Evolutionary conservation across 2,888 invertebrate species (phyloP), one percentile per base, ranked within the genome.

Genomic region (Frankliniella intonsa): DNA sequence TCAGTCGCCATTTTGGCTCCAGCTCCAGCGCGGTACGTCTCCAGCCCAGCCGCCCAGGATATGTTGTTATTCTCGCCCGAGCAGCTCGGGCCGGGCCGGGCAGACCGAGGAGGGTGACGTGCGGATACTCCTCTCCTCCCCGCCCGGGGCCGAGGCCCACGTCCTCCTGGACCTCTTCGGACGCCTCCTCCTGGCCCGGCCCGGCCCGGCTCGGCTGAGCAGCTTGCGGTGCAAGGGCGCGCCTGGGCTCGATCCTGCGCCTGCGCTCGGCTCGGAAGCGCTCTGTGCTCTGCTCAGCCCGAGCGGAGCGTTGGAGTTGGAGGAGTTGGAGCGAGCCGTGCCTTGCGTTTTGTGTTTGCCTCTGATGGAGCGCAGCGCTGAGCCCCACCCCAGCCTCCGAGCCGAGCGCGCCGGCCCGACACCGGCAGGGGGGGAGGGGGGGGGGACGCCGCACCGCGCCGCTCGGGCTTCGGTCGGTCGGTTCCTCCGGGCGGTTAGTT

Each of bases 271-370:
- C 69, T 69, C 69, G 9, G 22, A 19, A 10, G 69, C 22, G 19
- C n/a, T 10, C 22, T 69, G 65, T 14, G 19, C 14, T 12, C 69
- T 22, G 10, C 25, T 22, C n/a, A 22, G n/a, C n/a, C 9, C 22
- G 69, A 11, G 55, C 51, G 51, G 14, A 11, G 55, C 55, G 55
- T 22, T 11, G n/a, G 9, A 22, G 11, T 22, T 9, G 10, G 51
- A n/a, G n/a, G n/a, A n/a, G n/a, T n/a, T 12, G 51, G 10, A 51
- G 55, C 55, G 55, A 17, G 17, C 11, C 25, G 9, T 22, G 22
- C 69, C 22, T 76, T 25, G 25, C 25, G 69, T 25, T 76, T 76
- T 76, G 69, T 22, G 69, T 76, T 25, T 76, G 69, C 69, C 69
- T 76, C 69, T 12, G 69, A 76, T 76, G 69, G 69, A 76, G 69